Evolutionary conservation across 2,113 vertebrate genomes (phyloP).

Genomic region (Podarcis raffonei): DNA sequence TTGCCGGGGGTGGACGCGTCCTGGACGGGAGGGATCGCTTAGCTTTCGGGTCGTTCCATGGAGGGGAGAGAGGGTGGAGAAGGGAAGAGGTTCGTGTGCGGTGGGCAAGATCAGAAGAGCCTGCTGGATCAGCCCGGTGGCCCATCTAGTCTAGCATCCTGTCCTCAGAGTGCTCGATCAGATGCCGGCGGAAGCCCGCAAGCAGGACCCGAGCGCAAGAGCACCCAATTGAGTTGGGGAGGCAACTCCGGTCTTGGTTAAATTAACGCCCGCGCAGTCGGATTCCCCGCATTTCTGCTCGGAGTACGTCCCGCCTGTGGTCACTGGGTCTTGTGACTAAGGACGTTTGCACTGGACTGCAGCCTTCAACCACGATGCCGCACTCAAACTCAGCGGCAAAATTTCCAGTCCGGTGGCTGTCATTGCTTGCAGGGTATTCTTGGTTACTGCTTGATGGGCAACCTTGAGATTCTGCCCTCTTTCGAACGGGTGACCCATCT

Average conservation of each 20-base stretch:
- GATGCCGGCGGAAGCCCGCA: no score
- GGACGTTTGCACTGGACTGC: not conserved
- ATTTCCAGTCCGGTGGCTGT: not conserved
- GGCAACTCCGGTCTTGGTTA: no score
- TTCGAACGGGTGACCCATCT: not conserved
- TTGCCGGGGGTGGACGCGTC: not conserved
- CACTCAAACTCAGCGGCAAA: not conserved
- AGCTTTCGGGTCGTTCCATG: not conserved
- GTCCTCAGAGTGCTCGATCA: no score
- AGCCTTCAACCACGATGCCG: not conserved
- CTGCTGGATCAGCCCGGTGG: no score
- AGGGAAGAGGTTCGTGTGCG: not conserved
- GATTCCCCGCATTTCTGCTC: not conserved
- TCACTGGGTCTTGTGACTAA: not conserved
- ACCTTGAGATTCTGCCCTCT: not conserved
- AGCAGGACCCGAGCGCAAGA: no score
- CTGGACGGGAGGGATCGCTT: no score
- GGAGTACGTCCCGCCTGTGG: not conserved
- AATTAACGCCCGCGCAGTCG: not conserved
- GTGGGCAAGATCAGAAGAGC: no score
- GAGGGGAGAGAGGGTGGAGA: not conserved
- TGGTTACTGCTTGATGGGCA: not conserved
- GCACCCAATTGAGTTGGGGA: no score
- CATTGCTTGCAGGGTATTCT: not conserved
- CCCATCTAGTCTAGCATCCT: no score